phyloP scores from a whole-genome alignment of 1,140 invertebrate species.

The Frieseomelitta varia region DNA sequence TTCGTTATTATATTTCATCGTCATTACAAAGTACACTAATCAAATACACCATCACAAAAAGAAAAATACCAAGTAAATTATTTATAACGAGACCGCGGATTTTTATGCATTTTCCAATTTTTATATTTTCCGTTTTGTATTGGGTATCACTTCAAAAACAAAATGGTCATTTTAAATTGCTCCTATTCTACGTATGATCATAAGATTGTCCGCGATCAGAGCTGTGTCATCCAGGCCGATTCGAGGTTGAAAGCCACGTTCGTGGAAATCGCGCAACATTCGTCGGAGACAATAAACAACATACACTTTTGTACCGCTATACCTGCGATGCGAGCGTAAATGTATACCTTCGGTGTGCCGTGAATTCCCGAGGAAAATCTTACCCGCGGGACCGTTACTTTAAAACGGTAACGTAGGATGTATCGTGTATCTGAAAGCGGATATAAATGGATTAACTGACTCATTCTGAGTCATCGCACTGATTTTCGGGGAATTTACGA shows the following conservation, averaged over 20 bases:
- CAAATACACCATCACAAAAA: too few species aligned
- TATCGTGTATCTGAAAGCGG: constrained; percentile 51
- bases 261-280: constrained; percentile 21
- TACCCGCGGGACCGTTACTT: constrained; percentile 47
- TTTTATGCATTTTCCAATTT: too few species aligned
- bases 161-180: not conserved
- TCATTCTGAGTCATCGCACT: constrained; percentile 41
- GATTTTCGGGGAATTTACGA: constrained; percentile 43
- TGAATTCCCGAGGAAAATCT: constrained; percentile 44
- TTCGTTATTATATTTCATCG: too few species aligned
- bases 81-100: too few species aligned
- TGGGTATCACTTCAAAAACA: not conserved
- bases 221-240: not conserved
- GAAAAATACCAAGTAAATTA: too few species aligned
- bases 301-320: constrained; percentile 11
- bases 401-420: constrained; percentile 52
- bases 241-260: not conserved
- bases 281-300: constrained; percentile 16
- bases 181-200: not conserved
- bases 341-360: constrained; percentile 9
- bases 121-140: not conserved
- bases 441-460: constrained; percentile 55
- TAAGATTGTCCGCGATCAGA: not conserved
- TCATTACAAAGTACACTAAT: too few species aligned
- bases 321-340: constrained; percentile 6